Evolutionary conservation across 1,140 invertebrate species (phyloP), one percentile per base, ranked within the genome.

Genomic region (Philopotamus ludificatus): DNA sequence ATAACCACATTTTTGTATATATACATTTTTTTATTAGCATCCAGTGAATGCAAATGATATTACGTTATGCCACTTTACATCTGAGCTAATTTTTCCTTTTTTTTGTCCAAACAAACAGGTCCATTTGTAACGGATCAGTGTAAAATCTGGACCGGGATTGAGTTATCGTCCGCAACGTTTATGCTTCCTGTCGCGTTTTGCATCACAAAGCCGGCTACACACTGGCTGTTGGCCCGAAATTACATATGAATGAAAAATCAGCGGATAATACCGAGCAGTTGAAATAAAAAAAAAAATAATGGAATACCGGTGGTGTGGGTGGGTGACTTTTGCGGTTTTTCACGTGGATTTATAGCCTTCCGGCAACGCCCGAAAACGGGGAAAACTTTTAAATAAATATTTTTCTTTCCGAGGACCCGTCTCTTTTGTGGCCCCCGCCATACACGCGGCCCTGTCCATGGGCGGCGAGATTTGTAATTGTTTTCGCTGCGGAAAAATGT

Each of bases 351-450:
- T 70, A 70, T 70, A 54, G 60, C 59, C 59, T 69, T 57, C 63
- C 60, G 63, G 21, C 22, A 25, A 34, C 67, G 63, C 64, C 63
- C 67, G 22, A 39, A 65, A 47, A 20, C 58, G 51, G 59, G 63
- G 67, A 62, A 70, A 70, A 70, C 63, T 66, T 70, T 70, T 66
- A 66, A 70, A 70, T 66, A 63, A 66, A 70, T 63, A 63, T 63
- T 70, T 66, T 70, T 70, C 54, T 57, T 57, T 57, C 54, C 28
- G 50, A 42, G 54, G 54, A 42, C 39, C 39, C n/a, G n/a, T 42
- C 54, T 42, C 54, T 57, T 34, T 57, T 57, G 34, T 57, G 41
- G 15, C 34, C 23, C 28, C 28, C 54, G 42, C 54, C 26, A 25
- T 22, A 7, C 50, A 9, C 50, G 28, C 21, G 41, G 57, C 23